phyloP scores from a whole-genome alignment of 2,113 vertebrate genomes.

The Hydrochoerus hydrochaeris region DNA sequence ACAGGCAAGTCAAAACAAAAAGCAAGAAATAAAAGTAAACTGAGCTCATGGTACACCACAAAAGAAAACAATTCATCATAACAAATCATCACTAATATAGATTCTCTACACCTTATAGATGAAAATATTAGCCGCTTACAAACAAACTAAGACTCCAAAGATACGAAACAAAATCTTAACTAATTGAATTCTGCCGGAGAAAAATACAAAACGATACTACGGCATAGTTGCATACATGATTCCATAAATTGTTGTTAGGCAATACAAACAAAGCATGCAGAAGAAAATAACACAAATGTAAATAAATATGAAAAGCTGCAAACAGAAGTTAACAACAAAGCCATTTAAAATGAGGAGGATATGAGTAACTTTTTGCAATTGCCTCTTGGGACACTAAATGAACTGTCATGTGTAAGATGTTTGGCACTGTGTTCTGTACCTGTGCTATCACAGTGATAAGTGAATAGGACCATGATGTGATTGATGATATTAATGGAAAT shows the following conservation, averaged over 20 bases:
- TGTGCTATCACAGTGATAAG: neutral
- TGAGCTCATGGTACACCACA: neutral
- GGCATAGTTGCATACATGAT: neutral
- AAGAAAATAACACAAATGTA: neutral
- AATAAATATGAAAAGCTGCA: neutral
- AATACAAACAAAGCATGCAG: neutral
- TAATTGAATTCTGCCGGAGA: neutral
- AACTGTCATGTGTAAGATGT: neutral
- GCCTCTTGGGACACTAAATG: neutral
- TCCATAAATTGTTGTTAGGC: neutral
- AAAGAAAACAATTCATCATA: neutral
- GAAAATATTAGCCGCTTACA: neutral
- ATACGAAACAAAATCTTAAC: neutral
- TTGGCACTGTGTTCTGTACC: no score
- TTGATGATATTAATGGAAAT: neutral
- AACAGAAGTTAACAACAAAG: neutral
- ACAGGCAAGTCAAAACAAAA: neutral
- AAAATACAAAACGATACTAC: neutral
- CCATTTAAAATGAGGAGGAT: neutral
- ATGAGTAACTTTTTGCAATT: neutral
- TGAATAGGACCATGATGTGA: neutral
- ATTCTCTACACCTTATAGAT: neutral
- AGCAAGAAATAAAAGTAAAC: neutral
- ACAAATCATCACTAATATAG: neutral
- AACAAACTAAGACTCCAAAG: neutral